Evolutionary conservation across 1,140 invertebrate species (phyloP).

Genomic region (Ectropis grisescens): DNA sequence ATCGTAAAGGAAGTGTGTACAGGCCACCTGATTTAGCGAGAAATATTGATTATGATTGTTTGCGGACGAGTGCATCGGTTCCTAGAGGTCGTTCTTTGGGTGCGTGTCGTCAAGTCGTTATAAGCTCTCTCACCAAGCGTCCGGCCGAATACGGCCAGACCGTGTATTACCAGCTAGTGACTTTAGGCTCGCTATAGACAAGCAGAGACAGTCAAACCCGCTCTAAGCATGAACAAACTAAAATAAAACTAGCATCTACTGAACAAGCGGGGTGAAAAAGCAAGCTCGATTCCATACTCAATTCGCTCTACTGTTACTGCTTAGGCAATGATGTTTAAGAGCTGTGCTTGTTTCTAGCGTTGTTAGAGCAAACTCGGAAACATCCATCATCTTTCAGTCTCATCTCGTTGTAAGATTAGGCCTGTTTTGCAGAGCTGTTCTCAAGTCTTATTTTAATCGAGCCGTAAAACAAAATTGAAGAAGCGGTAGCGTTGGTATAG

Average conservation of each 20-base stretch:
- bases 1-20: constrained; percentile 4
- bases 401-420: too few relatives aligned
- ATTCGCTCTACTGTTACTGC: constrained; percentile 1
- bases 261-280: constrained; percentile 44
- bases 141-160: too few relatives aligned
- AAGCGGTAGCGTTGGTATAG: constrained; percentile 28
- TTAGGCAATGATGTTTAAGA: neutral
- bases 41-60: constrained; percentile 6
- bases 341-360: neutral
- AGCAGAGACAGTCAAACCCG: constrained; percentile 37
- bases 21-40: constrained; percentile 19
- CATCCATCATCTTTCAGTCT: too few relatives aligned
- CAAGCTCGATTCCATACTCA: constrained; percentile 29
- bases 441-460: constrained; percentile 9
- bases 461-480: constrained; percentile 14
- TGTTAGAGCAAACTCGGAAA: too few relatives aligned
- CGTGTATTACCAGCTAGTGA: too few relatives aligned
- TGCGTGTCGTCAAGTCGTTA: constrained; percentile 18
- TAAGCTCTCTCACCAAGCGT: constrained; percentile 32
- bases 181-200: constrained; percentile 27
- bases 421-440: too few relatives aligned
- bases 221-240: constrained; percentile 25
- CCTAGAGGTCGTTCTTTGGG: constrained; percentile 12
- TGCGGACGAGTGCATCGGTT: too few relatives aligned
- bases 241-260: constrained; percentile 23